Percentiles rank a stretch among this genome's conserved stretches.
These are phyloP conservation scores for Cottoperca gobio DNA, from an alignment of 2,797 vertebrate genomes.

Conservation along the genomic window DNA sequence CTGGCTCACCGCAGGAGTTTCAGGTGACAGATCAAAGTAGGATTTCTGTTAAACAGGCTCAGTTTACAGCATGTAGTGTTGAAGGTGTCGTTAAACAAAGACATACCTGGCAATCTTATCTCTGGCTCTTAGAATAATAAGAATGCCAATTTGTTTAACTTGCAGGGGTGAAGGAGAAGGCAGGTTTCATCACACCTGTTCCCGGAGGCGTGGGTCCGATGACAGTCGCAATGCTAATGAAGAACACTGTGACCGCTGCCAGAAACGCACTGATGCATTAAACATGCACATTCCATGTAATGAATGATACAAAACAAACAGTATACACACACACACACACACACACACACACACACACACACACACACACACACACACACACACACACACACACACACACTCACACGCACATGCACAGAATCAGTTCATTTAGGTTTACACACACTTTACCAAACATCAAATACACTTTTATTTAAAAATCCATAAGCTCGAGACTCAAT, in stretches of 20 bases:
- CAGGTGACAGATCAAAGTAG: neutral
- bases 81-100: neutral
- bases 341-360: neutral
- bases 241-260: constrained; percentile 91
- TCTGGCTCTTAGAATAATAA: neutral
- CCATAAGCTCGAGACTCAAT: constrained; percentile 53
- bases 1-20: neutral
- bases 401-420: too few relatives aligned
- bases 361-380: neutral
- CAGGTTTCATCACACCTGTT: constrained; percentile 92
- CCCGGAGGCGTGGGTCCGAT: constrained; percentile 94
- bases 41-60: neutral
- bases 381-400: constrained; percentile 11
- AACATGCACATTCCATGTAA: constrained; percentile 45
- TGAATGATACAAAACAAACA: constrained; percentile 3
- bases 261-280: constrained; percentile 86
- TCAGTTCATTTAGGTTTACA: constrained; percentile 15
- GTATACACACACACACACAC: constrained; percentile 5
- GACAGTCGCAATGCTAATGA: constrained; percentile 95
- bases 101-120: neutral
- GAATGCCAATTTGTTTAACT: constrained; percentile 37
- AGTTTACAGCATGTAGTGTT: neutral
- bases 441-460: constrained; percentile 12
- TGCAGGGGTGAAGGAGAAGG: constrained; percentile 92
- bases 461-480: constrained; percentile 58